phyloP scores from a whole-genome alignment of 2,113 vertebrate genomes.

The Dendrocopos noguchii region DNA sequence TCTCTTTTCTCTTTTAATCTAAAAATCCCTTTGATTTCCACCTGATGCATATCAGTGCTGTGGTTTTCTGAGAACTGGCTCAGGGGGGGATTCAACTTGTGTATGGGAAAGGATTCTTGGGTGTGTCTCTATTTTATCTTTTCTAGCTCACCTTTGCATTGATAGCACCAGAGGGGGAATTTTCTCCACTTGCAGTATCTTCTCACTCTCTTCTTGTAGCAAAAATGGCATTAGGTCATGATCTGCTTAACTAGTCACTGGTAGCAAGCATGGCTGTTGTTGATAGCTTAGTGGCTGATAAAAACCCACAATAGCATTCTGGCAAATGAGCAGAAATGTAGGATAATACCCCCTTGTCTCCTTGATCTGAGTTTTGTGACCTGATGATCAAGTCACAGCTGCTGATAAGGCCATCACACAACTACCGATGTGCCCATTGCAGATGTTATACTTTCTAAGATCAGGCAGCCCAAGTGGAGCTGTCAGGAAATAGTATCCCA shows the following conservation, averaged over 20 bases:
- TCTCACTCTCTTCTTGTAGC: neutral
- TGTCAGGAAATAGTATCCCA: neutral
- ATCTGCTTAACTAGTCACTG: neutral
- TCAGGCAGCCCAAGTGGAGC: neutral
- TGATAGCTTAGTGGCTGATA: neutral
- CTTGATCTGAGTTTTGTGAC: neutral
- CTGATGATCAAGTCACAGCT: neutral
- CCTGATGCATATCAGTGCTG: neutral
- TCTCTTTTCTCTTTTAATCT: neutral
- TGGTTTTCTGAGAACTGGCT: neutral
- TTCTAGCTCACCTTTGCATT: neutral
- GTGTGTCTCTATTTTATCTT: neutral
- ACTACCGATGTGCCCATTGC: neutral
- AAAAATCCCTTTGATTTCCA: slow-evolving; percentile 10
- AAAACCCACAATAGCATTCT: fast-evolving
- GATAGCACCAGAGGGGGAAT: neutral
- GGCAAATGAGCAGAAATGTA: neutral
- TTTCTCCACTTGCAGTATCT: neutral
- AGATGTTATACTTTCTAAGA: neutral
- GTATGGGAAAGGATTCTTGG: neutral
- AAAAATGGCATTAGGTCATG: neutral
- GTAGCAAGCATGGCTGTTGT: neutral
- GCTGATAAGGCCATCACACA: neutral
- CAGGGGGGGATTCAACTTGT: neutral
- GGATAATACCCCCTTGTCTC: neutral